Base-by-base conservation (phyloP, 2,113 vertebrate genomes). In the Aix galericulata region DNA sequence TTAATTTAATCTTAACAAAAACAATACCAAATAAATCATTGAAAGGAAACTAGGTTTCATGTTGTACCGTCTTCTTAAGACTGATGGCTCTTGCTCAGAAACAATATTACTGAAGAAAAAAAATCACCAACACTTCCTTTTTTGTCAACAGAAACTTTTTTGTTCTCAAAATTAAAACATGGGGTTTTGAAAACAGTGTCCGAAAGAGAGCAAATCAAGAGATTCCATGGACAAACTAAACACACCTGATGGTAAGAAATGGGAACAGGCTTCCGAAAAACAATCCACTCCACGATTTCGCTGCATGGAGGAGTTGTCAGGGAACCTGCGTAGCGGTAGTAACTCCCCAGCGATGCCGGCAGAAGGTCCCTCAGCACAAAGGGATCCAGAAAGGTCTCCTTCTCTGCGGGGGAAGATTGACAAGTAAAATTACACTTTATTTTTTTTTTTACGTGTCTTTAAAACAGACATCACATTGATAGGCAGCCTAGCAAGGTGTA, bases 381-480 rank as follows among this genome's bases (percentile, higher is more conserved):
- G 9, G 99, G 99, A 97, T 99, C 99, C 98, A 99, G 98, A 92
- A 99, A 99, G 16, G 99, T 99, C 97, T 99, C 99, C 93, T 99
- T 99, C 95, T 99, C 99, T 99, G 98, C n/a, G 5, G 79, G 79
- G 42, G 91, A 59, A 55, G 95, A 91, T 96, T 76, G 91, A 91
- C 84, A 89, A 89, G 73, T 44, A 96, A 62, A 94, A 95, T 94
- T 76, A 86, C 89, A 77, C 88, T 69, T 88, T 17, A 67, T 91
- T 40, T 50, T 53, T 90, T 90, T 59, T 11, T 17, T 22, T 29
- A 73, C 2, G 7, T 79, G 60, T 58, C 89, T 95, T 94, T 90
- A 84, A 92, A 88, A 66, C 72, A 93, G 75, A 75, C 52, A 68
- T 86, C 92, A 92, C 91, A 86, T 13, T 58, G 92, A 89, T 90